Base-by-base conservation (phyloP, 1,140 invertebrate species). In the Lycorma delicatula region DNA sequence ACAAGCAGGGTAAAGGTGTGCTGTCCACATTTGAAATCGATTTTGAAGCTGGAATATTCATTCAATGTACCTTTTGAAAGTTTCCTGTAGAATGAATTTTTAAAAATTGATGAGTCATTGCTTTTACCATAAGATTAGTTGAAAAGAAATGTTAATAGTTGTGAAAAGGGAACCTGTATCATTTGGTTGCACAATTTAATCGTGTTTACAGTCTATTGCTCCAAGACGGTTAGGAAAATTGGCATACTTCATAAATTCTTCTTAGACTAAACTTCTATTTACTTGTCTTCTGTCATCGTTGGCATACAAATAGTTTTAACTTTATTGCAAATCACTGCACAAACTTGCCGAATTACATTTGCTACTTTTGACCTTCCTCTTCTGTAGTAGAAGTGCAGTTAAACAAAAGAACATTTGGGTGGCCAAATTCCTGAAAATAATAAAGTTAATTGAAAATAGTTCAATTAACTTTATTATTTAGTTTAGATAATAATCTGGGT, bases 121-220 rank as follows among this genome's bases (percentile, higher is more conserved):
- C 67, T 55, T 48, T 68, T 47, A 3, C 74, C 75, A 48, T 71
- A 61, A 78, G 54, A 28, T 75, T 68, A 23, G 75, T 66, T 36
- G 68, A 71, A 49, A 68, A 74, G 50, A 55, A 67, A 1, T 61
- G 52, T 63, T 77, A 76, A 52, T 74, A 73, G 58, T 76, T 77
- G 47, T 64, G 71, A 65, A 62, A 26, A 60, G 54, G 13, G 66
- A 60, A 26, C 72, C 71, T 48, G 62, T 66, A 31, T 66, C 63
- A 18, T 34, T 1, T 27, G 71, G 72, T 64, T 73, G 58, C 70
- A 75, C 69, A 59, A 71, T 66, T 27, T 59, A 23, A 18, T 75
- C 57, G 56, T 75, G 70, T 54, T 74, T 76, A 3, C 70, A 68
- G 49, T 69, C 69, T 13, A 70, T 46, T 16, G 68, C 64, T 18